Conservation (phyloP, 2,888 invertebrate species). For the Parnassius mnemosyne region DNA sequence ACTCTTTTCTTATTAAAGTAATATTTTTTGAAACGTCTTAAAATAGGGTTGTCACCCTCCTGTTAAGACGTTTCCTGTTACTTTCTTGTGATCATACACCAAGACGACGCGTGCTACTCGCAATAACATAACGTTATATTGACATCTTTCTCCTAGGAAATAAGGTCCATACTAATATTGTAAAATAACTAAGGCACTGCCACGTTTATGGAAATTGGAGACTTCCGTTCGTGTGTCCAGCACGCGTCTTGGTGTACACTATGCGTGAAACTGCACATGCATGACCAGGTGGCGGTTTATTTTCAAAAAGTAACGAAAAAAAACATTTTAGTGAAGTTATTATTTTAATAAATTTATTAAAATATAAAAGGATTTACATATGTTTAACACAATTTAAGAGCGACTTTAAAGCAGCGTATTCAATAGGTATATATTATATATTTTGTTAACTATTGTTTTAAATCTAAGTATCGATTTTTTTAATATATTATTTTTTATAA, state of each 20-base stretch:
- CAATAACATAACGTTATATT: constrained; percentile 16
- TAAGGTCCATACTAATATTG: constrained; percentile 32
- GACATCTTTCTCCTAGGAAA: constrained; percentile 14
- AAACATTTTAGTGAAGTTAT: too few relatives aligned
- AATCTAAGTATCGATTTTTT: too few relatives aligned
- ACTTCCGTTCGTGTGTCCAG: constrained; percentile 71
- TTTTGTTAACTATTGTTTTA: too few relatives aligned
- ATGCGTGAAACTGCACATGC: constrained; percentile 39
- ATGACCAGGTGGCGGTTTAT: constrained; percentile 48
- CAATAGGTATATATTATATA: too few relatives aligned
- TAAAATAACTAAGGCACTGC: constrained; percentile 26
- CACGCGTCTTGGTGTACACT: constrained; percentile 59
- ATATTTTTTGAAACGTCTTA: constrained; percentile 32
- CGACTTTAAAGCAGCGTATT: too few relatives aligned
- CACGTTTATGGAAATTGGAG: constrained; percentile 58
- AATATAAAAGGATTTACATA: too few relatives aligned
- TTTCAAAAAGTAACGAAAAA: constrained; percentile 35
- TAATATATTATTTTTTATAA: too few relatives aligned
- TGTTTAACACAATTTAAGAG: too few relatives aligned
- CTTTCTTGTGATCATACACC: constrained; percentile 51
- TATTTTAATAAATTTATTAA: too few relatives aligned
- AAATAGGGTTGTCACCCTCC: constrained; percentile 63
- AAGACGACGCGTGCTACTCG: constrained; percentile 56
- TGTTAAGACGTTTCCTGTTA: constrained; percentile 60
- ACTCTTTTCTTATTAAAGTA: background rate